Conservation (phyloP, 2,113 vertebrate species). For the Microcebus tavaratra region DNA sequence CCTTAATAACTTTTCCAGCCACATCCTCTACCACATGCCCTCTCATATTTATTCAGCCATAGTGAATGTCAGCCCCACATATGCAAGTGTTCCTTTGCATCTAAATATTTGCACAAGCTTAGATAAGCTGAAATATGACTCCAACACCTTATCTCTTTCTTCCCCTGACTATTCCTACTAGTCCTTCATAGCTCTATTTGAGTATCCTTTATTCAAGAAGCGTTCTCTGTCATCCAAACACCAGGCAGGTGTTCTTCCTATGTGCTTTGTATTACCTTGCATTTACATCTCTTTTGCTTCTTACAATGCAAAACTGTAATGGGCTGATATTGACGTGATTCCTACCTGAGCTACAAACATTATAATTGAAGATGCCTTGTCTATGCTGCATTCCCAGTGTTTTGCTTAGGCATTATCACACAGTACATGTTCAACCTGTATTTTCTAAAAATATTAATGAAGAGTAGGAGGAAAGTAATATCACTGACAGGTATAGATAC, state of each 20-base stretch:
- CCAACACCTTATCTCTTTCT: not conserved
- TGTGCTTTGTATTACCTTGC: not conserved
- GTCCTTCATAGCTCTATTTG: not conserved
- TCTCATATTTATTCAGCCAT: not conserved
- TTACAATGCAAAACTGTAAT: not conserved
- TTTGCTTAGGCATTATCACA: not conserved
- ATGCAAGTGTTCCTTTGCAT: not conserved
- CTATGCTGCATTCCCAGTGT: not conserved
- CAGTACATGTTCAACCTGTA: not conserved
- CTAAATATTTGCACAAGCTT: not conserved
- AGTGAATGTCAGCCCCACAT: not conserved
- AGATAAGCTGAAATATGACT: not conserved
- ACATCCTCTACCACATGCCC: not conserved
- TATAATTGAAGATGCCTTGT: not conserved
- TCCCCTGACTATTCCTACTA: not conserved
- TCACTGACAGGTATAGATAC: not conserved
- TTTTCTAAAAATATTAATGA: not conserved
- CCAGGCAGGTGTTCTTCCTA: not conserved
- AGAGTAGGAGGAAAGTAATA: not conserved
- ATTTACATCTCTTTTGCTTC: not conserved
- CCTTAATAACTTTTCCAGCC: not conserved
- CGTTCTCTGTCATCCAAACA: not conserved
- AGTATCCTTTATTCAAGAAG: not conserved
- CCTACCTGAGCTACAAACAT: not conserved
- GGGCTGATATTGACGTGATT: not conserved